Percentiles rank a stretch among this genome's conserved stretches.
These are phyloP conservation scores for Heliconius nattereri DNA, from an alignment of 1,140 invertebrate species.

Conservation along the genomic window DNA sequence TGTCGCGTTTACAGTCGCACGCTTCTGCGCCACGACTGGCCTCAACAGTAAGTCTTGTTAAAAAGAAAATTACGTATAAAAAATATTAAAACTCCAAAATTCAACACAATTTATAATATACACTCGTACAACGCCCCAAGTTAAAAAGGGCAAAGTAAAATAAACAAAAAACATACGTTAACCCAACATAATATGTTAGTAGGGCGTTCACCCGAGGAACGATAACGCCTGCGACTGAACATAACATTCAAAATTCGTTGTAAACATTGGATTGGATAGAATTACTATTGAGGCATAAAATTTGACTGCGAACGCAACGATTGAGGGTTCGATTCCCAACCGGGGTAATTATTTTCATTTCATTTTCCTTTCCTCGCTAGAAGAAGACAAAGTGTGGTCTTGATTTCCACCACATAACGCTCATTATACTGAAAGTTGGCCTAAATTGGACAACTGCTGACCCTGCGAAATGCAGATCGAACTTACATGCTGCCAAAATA, in stretches of 20 bases:
- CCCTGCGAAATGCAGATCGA: too few species aligned
- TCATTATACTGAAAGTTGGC: too few species aligned
- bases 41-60: not conserved
- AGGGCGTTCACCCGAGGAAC: conserved; percentile 10
- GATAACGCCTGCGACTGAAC: not conserved
- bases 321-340: not conserved
- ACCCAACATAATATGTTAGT: not conserved
- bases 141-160: not conserved
- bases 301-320: not conserved
- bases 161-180: not conserved
- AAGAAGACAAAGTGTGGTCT: not conserved
- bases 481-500: too few species aligned
- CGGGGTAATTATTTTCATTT: not conserved
- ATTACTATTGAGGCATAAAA: not conserved
- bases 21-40: too few species aligned
- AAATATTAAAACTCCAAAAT: not conserved
- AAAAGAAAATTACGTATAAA: not conserved
- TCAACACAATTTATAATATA: not conserved
- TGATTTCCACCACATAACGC: not conserved
- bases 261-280: not conserved
- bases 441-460: too few species aligned
- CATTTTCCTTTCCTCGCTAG: not conserved
- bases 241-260: not conserved
- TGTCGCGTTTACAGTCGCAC: not conserved
- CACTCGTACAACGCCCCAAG: not conserved